Evolutionary conservation across 2,113 vertebrate genomes (phyloP), one percentile per base, ranked within the genome.

Genomic region (Upupa epops): DNA sequence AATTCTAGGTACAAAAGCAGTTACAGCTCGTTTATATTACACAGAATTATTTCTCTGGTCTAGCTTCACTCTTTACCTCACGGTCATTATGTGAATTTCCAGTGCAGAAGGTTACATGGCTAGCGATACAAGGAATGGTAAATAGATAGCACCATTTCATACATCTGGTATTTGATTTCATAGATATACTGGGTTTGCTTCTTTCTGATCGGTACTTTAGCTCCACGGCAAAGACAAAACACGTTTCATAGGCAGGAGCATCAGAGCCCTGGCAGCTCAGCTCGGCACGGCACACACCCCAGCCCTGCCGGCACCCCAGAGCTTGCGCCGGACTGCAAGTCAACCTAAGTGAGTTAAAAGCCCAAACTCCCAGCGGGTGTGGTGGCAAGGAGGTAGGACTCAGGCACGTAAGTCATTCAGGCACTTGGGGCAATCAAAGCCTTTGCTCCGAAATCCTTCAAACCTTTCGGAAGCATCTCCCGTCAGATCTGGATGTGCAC

Each of bases 121-220:
- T 96, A 97, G 96, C 96, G 81, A 96, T 96, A 79, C 51, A 96
- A 97, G 97, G 98, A 98, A 98, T 98, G 97, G 97, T 97, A 97
- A 97, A 97, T 96, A 96, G 90, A 98, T 98, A 98, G 98, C 98
- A 98, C 98, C 98, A 98, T 97, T 96, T 97, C 96, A 94, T 95
- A 96, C 70, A 96, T 95, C 93, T 96, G 92, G 93, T 59, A 74
- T 86, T 83, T 34, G 69, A 59, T 91, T 86, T 94, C 92, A 26
- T 86, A 86, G 75, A 31, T 66, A 89, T 13, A 31, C 63, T 21
- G 92, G 70, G 86, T 78, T 92, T 91, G 75, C 82, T 37, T 76
- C 95, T 78, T 69, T 64, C 93, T 96, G 84, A 15, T 42, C 6
- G 77, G 94, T 58, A 75, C 51, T 63, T 73, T 13, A 90, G 85